These are phyloP conservation scores for Quadroppia sp. DNA, from an alignment of 2,888 invertebrate species.

Conservation along the genomic window DNA sequence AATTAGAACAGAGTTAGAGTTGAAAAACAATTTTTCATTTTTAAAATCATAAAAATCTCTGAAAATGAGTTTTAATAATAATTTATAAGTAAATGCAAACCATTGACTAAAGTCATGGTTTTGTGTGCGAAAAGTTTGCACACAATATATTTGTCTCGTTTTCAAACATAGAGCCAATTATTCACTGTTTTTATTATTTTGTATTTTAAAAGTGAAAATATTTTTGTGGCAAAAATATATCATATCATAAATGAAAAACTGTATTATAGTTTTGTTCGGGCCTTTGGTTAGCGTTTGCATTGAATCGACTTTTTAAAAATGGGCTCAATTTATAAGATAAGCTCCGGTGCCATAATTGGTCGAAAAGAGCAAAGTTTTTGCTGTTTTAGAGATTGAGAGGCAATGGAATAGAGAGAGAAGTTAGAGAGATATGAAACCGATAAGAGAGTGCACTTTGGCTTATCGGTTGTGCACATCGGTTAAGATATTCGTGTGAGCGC, in stretches of 20 bases:
- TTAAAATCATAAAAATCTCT: not conserved
- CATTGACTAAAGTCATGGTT: not conserved
- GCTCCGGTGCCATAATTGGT: constrained; percentile 33
- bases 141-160: not conserved
- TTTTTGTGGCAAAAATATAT: not conserved
- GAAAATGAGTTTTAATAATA: not conserved
- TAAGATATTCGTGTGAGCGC: constrained; percentile 36
- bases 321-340: constrained; percentile 38
- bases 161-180: not conserved
- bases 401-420: constrained; percentile 16
- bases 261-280: not conserved
- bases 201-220: not conserved
- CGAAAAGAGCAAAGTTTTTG: constrained; percentile 7
- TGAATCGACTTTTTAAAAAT: constrained; percentile 32
- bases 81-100: not conserved
- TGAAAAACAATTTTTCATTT: not conserved
- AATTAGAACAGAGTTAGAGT: not conserved
- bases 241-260: not conserved
- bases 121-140: too few relatives aligned
- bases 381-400: constrained; percentile 34
- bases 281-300: constrained; percentile 1
- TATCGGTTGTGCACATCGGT: constrained; percentile 23
- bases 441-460: constrained; percentile 34
- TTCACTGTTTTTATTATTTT: not conserved
- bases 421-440: constrained; percentile 27